These are phyloP conservation scores for Gyps fulvus DNA, from an alignment of 2,113 vertebrate genomes.

Conservation along the genomic window DNA sequence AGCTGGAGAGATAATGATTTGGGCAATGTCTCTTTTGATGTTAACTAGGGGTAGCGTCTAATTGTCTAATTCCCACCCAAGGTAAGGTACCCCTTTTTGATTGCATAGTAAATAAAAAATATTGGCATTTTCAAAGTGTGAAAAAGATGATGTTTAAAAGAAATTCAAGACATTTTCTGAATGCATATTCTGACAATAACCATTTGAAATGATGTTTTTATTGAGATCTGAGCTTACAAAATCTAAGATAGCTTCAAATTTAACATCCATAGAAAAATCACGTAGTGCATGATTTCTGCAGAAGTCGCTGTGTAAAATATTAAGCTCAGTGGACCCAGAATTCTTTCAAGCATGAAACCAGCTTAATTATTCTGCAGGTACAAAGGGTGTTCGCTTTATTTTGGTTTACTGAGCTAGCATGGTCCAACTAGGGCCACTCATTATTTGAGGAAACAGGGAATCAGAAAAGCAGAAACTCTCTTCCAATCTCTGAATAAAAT, in stretches of 20 bases:
- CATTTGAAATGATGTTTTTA: background rate
- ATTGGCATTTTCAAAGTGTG: background rate
- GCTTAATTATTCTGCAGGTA: background rate
- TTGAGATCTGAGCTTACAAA: background rate
- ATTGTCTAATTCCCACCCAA: background rate
- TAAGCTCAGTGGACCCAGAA: background rate
- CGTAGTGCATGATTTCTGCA: background rate
- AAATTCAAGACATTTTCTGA: background rate
- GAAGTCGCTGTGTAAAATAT: background rate
- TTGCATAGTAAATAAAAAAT: background rate
- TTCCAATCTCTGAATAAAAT: background rate
- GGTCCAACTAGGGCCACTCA: background rate
- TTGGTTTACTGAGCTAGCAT: background rate
- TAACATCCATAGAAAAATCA: background rate
- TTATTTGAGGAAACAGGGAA: background rate
- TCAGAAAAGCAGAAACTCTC: background rate
- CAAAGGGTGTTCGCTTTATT: background rate
- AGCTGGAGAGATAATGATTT: background rate
- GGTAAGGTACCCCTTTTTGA: background rate
- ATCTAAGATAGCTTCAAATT: background rate
- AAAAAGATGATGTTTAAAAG: background rate
- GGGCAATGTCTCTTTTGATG: background rate
- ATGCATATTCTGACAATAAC: background rate
- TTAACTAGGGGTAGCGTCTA: background rate
- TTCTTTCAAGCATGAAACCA: background rate